Evolutionary conservation across 2,888 invertebrate species (phyloP).

Genomic region (Biston betularia): DNA sequence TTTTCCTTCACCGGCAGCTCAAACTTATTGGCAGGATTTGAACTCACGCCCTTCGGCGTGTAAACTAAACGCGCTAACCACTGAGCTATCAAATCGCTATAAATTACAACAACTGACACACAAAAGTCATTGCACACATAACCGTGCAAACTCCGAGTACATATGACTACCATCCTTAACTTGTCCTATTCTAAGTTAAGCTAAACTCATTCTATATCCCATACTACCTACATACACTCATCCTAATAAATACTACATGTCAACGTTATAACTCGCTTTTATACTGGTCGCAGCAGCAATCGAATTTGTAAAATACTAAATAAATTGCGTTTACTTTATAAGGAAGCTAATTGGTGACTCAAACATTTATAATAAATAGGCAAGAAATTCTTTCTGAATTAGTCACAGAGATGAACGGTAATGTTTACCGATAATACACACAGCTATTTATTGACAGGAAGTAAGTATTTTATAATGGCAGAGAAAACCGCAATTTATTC

Average conservation of each 20-base stretch:
- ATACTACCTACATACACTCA: constrained; percentile 28
- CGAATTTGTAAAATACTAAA: constrained; percentile 56
- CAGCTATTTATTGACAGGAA: constrained; percentile 32
- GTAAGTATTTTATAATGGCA: constrained; percentile 27
- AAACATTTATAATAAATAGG: constrained; percentile 49
- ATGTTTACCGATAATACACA: constrained; percentile 32
- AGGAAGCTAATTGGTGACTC: constrained; percentile 52
- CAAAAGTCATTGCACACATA: constrained; percentile 6
- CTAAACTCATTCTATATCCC: neutral
- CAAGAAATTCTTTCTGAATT: constrained; percentile 48
- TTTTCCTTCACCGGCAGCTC: no score
- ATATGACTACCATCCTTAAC: neutral
- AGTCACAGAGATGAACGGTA: constrained; percentile 40
- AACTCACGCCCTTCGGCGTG: no score
- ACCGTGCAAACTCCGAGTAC: neutral
- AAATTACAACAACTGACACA: constrained; percentile 50
- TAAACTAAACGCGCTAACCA: no score
- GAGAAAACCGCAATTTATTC: constrained; percentile 19
- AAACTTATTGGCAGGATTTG: no score
- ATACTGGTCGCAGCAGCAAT: constrained; percentile 49
- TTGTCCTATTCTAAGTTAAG: neutral
- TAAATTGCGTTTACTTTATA: constrained; percentile 54
- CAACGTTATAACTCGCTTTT: constrained; percentile 54
- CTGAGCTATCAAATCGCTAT: no score
- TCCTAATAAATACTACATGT: constrained; percentile 55